These are phyloP conservation scores for Perccottus glenii DNA, from an alignment of 2,113 vertebrate species.

Conservation along the genomic window DNA sequence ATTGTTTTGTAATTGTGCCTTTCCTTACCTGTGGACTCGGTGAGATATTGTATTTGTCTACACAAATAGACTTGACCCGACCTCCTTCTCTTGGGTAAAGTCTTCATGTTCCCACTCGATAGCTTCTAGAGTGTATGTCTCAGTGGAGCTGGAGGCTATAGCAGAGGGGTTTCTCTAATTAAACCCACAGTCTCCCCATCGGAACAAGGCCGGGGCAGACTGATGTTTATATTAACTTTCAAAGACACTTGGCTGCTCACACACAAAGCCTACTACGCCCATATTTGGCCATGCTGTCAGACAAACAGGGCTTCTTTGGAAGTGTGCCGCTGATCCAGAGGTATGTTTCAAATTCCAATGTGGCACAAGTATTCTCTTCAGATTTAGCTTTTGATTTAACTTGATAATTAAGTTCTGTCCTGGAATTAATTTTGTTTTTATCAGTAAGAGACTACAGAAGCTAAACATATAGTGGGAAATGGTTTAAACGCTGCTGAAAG, in stretches of 20 bases:
- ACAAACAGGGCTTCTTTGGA: constrained; percentile 23
- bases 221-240: constrained; percentile 72
- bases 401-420: not conserved
- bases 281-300: constrained; percentile 70
- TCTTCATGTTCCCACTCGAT: not conserved
- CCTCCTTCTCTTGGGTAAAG: not conserved
- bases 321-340: not conserved
- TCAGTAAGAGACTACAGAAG: too few relatives aligned
- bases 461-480: too few relatives aligned
- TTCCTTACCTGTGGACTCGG: not conserved
- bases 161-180: constrained; percentile 67
- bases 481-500: too few relatives aligned
- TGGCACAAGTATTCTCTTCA: not conserved
- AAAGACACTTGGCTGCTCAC: constrained; percentile 63
- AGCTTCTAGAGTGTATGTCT: constrained; percentile 41
- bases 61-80: constrained; percentile 23
- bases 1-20: constrained; percentile 3
- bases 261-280: constrained; percentile 52
- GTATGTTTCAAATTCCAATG: not conserved
- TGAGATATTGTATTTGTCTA: not conserved
- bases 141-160: constrained; percentile 30
- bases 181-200: constrained; percentile 49
- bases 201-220: constrained; percentile 36
- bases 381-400: not conserved
- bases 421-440: too few relatives aligned